These are phyloP conservation scores for Cathartes aura DNA, from an alignment of 2,113 vertebrate genomes.

Conservation along the genomic window DNA sequence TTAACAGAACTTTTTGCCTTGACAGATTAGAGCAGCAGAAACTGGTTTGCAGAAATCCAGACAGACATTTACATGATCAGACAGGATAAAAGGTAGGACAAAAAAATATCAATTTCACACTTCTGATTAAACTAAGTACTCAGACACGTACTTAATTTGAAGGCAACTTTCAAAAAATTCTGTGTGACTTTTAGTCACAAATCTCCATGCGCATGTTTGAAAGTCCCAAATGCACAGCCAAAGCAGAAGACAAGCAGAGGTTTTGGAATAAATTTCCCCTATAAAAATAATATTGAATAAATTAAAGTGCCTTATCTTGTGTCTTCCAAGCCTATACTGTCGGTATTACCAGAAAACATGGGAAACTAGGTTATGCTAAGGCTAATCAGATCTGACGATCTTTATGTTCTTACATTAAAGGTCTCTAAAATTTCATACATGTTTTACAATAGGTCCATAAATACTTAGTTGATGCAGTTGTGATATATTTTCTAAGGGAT, in stretches of 20 bases:
- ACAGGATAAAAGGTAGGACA: neutral
- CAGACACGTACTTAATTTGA: neutral
- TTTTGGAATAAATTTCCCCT: neutral
- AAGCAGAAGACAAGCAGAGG: neutral
- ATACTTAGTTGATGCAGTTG: neutral
- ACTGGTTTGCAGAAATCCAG: neutral
- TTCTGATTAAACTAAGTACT: neutral
- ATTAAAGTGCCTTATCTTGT: neutral
- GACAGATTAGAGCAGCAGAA: neutral
- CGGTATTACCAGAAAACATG: neutral
- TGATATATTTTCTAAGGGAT: neutral
- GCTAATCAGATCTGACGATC: neutral
- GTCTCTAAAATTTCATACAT: neutral
- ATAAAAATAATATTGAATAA: neutral
- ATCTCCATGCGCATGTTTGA: accelerated
- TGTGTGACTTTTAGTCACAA: neutral
- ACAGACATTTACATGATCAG: neutral
- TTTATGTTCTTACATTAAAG: neutral
- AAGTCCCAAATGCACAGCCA: neutral
- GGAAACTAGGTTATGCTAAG: neutral
- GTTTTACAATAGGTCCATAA: neutral
- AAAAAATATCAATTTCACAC: neutral
- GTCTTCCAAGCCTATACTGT: neutral
- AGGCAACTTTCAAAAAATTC: neutral
- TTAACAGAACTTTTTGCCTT: neutral